Percentiles rank a stretch among this genome's conserved stretches.
Conservation (phyloP, 2,113 vertebrate species). For the Zosterops pallidus region DNA sequence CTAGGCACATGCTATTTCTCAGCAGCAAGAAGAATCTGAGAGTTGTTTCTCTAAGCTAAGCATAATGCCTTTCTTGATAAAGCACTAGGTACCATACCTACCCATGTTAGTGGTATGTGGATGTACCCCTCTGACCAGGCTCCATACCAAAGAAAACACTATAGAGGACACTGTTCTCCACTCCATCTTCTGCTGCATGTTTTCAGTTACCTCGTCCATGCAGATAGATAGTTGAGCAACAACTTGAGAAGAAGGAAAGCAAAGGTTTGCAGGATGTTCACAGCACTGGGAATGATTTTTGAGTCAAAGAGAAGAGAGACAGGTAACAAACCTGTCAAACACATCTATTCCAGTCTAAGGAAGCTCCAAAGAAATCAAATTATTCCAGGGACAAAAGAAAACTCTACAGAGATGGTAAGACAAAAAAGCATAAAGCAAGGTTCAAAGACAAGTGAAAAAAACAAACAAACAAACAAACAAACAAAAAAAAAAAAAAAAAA, state of each 20-base stretch:
- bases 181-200: not conserved
- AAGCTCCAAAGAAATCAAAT: not conserved
- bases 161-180: not conserved
- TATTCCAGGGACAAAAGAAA: not conserved
- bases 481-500: too few relatives aligned
- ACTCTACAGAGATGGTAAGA: not conserved
- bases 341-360: not conserved
- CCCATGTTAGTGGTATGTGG: not conserved
- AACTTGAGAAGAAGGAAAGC: not conserved
- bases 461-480: not conserved
- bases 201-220: not conserved
- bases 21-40: not conserved
- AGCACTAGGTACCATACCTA: accelerated
- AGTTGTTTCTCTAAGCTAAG: not conserved
- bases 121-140: not conserved
- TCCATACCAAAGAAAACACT: not conserved
- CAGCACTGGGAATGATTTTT: not conserved
- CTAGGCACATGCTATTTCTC: not conserved
- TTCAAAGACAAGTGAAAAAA: not conserved
- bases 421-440: not conserved
- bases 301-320: not conserved
- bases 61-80: not conserved
- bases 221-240: not conserved
- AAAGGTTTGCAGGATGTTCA: not conserved
- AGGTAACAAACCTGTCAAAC: not conserved